These are phyloP conservation scores for Camarhynchus parvulus DNA, from an alignment of 2,113 vertebrate species.

Conservation along the genomic window DNA sequence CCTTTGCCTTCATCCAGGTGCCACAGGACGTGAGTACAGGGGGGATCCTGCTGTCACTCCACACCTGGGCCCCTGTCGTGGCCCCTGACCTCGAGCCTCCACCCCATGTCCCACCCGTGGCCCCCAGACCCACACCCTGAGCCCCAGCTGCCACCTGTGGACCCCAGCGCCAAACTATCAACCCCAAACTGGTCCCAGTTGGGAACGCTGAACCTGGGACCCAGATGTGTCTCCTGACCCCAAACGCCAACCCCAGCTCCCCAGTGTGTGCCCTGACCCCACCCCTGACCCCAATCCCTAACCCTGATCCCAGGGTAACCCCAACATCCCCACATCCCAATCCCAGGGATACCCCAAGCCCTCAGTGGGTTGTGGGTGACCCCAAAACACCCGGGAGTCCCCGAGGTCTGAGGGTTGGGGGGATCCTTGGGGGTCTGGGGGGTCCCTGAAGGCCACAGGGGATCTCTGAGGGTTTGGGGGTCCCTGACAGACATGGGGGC, in stretches of 20 bases:
- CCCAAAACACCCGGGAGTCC: background rate
- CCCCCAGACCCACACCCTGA: background rate
- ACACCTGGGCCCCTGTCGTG: no score
- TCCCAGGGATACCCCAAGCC: background rate
- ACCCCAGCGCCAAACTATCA: background rate
- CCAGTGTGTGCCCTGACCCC: background rate
- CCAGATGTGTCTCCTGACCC: background rate
- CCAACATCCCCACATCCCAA: background rate
- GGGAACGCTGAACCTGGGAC: no score
- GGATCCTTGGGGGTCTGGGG: background rate
- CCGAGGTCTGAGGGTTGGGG: background rate
- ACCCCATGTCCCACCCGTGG: no score
- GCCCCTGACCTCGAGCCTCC: background rate
- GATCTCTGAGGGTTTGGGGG: background rate
- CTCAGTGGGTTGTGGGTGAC: no score
- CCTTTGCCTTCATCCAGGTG: slow-evolving; percentile 27
- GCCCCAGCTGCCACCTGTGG: background rate
- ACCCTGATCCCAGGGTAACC: background rate
- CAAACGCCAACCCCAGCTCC: background rate
- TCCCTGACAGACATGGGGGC: no score
- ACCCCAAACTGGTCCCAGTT: background rate
- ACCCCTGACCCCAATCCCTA: background rate
- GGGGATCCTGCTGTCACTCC: background rate
- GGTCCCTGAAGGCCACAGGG: background rate
- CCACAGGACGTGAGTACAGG: background rate